These are phyloP conservation scores for Drosophila acutilabella DNA, from an alignment of 2,888 invertebrate genomes.

Conservation along the genomic window DNA sequence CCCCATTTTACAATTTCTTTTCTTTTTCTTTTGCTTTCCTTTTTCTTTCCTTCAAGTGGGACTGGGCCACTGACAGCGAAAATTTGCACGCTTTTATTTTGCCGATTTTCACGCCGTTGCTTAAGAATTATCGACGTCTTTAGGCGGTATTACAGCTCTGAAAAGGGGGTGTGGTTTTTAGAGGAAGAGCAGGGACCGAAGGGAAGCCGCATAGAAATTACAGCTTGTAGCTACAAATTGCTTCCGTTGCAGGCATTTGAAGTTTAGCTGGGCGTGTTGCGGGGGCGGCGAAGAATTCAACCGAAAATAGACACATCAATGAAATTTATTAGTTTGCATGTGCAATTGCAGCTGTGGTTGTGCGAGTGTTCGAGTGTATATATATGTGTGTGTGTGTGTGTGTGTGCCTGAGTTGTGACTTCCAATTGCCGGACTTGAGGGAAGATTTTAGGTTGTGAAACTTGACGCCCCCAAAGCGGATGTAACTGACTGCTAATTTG, in stretches of 20 bases:
- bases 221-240: slow-evolving; percentile 82
- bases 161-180: not conserved
- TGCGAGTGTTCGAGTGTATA: slow-evolving; percentile 40
- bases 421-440: slow-evolving; percentile 66
- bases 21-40: not conserved
- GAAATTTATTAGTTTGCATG: slow-evolving; percentile 83
- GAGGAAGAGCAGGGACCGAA: not conserved
- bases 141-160: slow-evolving; percentile 26
- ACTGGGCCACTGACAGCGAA: slow-evolving; percentile 64
- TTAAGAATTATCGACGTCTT: slow-evolving; percentile 76
- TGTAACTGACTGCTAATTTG: slow-evolving; percentile 74
- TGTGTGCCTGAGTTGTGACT: slow-evolving; percentile 48
- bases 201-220: slow-evolving; percentile 65
- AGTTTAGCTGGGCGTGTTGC: slow-evolving; percentile 24
- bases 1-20: not conserved
- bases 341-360: slow-evolving; percentile 67
- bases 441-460: slow-evolving; percentile 48
- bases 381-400: slow-evolving; percentile 33
- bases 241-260: slow-evolving; percentile 79
- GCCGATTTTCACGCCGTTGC: slow-evolving; percentile 75
- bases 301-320: slow-evolving; percentile 84
- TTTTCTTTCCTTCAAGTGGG: slow-evolving; percentile 2
- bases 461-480: slow-evolving; percentile 59
- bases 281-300: slow-evolving; percentile 5
- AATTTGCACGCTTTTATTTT: slow-evolving; percentile 75